A percentile compares a stretch with the other conserved stretches of the same genome.
These are phyloP conservation scores for Odontothrips loti DNA, from an alignment of 2,888 invertebrate species.

Conservation along the genomic window DNA sequence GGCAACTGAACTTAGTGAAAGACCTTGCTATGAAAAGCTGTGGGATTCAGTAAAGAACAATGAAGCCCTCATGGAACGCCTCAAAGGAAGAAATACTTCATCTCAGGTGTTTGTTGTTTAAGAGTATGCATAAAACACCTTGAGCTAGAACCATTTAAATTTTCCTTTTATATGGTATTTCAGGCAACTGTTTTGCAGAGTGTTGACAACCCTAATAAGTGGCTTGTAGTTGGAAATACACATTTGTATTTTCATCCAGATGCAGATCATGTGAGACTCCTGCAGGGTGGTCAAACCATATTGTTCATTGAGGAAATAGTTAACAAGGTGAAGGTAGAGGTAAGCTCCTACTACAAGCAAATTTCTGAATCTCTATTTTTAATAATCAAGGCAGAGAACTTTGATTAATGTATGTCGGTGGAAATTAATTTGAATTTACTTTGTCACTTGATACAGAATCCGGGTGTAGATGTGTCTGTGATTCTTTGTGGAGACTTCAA, in stretches of 20 bases:
- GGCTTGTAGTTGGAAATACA: conserved; percentile 74
- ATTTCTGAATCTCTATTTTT: conserved; percentile 13
- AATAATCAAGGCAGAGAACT: background rate
- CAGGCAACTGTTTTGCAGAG: conserved; percentile 56
- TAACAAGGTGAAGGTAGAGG: conserved; percentile 46
- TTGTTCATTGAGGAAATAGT: conserved; percentile 62
- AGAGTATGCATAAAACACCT: background rate
- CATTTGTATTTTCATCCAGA: conserved; percentile 92
- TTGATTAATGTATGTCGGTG: background rate
- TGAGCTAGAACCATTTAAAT: background rate
- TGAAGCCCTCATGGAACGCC: conserved; percentile 53
- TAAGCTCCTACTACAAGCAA: conserved; percentile 36
- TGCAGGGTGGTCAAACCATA: conserved; percentile 75
- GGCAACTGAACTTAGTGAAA: conserved; percentile 54
- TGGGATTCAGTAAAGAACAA: conserved; percentile 61
- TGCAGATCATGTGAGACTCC: conserved; percentile 80
- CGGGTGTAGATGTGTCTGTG: conserved; percentile 55
- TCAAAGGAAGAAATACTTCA: conserved; percentile 63
- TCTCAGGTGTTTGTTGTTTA: conserved; percentile 51
- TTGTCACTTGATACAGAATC: conserved; percentile 45
- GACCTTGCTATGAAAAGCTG: conserved; percentile 53
- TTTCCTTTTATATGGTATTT: conserved; percentile 34
- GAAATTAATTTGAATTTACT: background rate
- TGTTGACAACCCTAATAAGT: conserved; percentile 53
- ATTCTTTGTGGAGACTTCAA: conserved; percentile 93